These are phyloP conservation scores for Clarias macrocephalus DNA, from an alignment of 2,113 vertebrate species.

Conservation along the genomic window DNA sequence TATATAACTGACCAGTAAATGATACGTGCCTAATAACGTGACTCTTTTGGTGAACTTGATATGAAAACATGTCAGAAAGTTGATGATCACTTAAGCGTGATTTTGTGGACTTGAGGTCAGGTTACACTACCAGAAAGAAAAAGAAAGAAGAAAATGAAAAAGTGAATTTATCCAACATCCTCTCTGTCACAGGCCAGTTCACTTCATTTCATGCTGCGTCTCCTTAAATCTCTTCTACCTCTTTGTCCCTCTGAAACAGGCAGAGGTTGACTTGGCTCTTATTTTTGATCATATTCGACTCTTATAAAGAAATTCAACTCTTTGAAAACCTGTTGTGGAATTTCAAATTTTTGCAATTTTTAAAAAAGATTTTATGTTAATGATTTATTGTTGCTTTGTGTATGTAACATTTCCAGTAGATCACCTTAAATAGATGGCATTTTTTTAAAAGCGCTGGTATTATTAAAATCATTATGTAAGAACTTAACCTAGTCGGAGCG, in stretches of 20 bases:
- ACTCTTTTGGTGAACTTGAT: background rate
- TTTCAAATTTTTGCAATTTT: background rate
- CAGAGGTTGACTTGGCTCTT: background rate
- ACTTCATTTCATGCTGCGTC: conserved; percentile 39
- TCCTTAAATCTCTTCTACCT: conserved; percentile 29
- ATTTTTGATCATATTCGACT: conserved; percentile 22
- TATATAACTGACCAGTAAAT: background rate
- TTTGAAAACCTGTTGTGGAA: background rate
- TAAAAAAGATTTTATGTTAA: background rate
- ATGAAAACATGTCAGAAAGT: background rate
- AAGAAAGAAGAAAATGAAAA: conserved; percentile 18
- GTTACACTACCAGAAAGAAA: conserved; percentile 17
- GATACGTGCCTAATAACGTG: background rate
- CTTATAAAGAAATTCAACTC: background rate
- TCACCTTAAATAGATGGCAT: background rate
- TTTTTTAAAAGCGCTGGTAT: background rate
- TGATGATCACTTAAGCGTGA: background rate
- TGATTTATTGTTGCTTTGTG: background rate
- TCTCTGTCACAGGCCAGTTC: conserved; percentile 17
- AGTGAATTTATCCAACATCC: conserved; percentile 22
- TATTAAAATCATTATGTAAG: background rate
- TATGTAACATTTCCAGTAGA: background rate
- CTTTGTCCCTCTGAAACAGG: conserved; percentile 12
- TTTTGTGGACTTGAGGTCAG: conserved; percentile 16
- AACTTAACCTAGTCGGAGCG: background rate